Evolutionary conservation across 2,797 vertebrate species (phyloP).

Genomic region (Protonibea diacanthus): DNA sequence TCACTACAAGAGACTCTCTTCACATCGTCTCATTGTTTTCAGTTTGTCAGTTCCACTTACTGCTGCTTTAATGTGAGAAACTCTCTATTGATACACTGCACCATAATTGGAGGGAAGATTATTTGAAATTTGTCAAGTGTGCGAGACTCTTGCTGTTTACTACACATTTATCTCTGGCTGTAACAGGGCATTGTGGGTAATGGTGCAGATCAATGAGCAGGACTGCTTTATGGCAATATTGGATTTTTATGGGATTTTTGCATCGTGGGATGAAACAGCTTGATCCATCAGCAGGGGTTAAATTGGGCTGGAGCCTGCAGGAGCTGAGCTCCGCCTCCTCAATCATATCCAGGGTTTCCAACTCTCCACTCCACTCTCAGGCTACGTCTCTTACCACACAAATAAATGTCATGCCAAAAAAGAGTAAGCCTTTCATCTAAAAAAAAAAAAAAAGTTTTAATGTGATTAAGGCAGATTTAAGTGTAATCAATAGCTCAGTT

Average conservation of each 20-base stretch:
- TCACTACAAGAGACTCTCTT: background rate
- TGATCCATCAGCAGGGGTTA: background rate
- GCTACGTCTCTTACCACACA: background rate
- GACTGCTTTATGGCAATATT: background rate
- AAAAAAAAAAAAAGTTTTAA: background rate
- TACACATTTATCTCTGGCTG: background rate
- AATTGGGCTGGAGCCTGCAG: background rate
- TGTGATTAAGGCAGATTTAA: background rate
- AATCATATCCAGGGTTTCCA: background rate
- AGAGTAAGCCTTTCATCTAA: background rate
- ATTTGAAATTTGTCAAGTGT: background rate
- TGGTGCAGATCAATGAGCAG: background rate
- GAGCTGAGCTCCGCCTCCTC: background rate
- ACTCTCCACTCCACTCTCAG: background rate
- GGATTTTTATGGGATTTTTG: background rate
- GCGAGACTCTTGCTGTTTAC: background rate
- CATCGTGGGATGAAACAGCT: background rate
- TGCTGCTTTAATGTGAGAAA: background rate
- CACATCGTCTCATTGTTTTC: background rate
- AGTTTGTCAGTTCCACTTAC: background rate
- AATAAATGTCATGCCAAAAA: background rate
- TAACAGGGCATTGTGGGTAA: background rate
- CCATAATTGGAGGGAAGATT: no score
- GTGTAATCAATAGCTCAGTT: background rate
- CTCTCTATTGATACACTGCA: background rate